Evolutionary conservation across 2,797 vertebrate species (phyloP), one percentile per base, ranked within the genome.

Genomic region (Presbytis comata): DNA sequence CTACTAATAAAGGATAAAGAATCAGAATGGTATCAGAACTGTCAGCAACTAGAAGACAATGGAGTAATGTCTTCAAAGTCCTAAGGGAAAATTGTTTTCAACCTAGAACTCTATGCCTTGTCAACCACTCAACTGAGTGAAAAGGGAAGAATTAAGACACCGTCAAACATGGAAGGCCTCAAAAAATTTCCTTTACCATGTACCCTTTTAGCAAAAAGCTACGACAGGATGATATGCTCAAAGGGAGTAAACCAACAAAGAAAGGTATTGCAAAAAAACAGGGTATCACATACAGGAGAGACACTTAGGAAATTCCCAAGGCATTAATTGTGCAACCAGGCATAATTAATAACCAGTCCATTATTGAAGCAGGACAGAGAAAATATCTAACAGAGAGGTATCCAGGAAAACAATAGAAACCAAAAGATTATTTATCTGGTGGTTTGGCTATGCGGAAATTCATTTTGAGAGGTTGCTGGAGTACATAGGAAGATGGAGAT

Each of bases 141-240:
- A 93, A 67, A 79, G n/a, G 17, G 1, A 88, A 89, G 28, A 93
- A 85, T 76, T 70, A 30, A 85, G 59, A 70, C 8, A 74, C 0
- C 16, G 67, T 87, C 50, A 55, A 55, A 55, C 7, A 61, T 6
- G 10, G 36, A n/a, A 67, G 81, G 30, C 86, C 48, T 92, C 89
- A 64, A 93, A 95, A 91, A 72, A 74, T 48, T 76, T 87, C 84
- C 74, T 95, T 85, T 89, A 57, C 55, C 59, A 44, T 21, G 36
- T 7, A 94, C 59, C 21, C 30, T 78, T 92, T 53, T 85, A 81
- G 3, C 53, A 88, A 93, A 57, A 93, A 90, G 39, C 26, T 81
- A 61, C 28, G 16, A 84, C 8, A 91, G 22, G 21, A 86, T n/a
- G 28, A 75, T 19, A 70, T 1, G 14, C 30, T 86, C 70, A 75